Conservation (phyloP, 2,888 invertebrate genomes). For the Acanthosepion lycidas region DNA sequence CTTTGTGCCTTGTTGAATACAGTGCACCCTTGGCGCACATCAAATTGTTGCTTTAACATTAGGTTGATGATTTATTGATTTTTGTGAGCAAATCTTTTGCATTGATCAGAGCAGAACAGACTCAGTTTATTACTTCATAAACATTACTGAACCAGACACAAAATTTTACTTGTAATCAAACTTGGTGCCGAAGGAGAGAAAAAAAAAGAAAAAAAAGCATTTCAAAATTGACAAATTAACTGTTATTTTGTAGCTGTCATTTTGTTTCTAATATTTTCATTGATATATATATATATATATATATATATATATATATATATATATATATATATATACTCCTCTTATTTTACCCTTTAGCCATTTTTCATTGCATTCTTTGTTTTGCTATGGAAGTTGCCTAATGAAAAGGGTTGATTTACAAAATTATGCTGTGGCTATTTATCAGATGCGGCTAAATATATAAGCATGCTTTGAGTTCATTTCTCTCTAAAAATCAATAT, state of each 20-base stretch:
- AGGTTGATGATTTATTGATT: too few relatives aligned
- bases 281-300: background rate
- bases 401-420: background rate
- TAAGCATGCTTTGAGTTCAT: slow-evolving; percentile 20
- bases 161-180: background rate
- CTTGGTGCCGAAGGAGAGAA: background rate
- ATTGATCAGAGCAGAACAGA: background rate
- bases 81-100: too few relatives aligned
- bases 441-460: background rate
- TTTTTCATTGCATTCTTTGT: background rate
- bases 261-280: background rate
- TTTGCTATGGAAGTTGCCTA: background rate
- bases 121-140: background rate
- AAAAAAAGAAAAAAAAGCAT: background rate
- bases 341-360: background rate
- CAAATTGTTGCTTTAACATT: too few relatives aligned
- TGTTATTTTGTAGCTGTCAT: background rate
- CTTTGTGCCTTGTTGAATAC: background rate
- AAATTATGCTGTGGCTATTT: background rate
- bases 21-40: too few relatives aligned
- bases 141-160: background rate
- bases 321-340: too few relatives aligned
- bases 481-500: slow-evolving; percentile 3
- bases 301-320: background rate
- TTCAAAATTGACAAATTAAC: slow-evolving; percentile 20